Conservation (phyloP, 2,113 vertebrate species). For the Scophthalmus maximus region DNA sequence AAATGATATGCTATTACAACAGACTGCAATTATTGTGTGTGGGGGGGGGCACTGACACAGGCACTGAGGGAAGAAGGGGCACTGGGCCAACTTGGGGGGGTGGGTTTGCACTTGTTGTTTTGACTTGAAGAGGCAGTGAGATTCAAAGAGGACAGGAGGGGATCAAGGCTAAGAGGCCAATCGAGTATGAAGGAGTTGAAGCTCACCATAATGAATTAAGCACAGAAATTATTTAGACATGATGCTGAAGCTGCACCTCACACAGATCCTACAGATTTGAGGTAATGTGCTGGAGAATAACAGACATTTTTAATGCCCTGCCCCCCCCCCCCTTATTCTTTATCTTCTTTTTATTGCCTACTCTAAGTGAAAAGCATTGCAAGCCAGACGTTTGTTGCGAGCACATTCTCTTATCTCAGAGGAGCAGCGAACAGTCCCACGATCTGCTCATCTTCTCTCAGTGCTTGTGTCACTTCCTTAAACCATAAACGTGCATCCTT, state of each 20-base stretch:
- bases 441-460: constrained; percentile 56
- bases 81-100: too few relatives aligned
- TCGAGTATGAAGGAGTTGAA: constrained; percentile 33
- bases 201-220: constrained; percentile 28
- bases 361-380: constrained; percentile 25
- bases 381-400: too few relatives aligned
- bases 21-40: constrained; percentile 40
- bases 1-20: constrained; percentile 49
- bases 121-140: background rate
- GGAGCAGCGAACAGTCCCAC: constrained; percentile 38
- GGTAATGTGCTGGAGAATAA: constrained; percentile 39
- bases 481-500: constrained; percentile 29
- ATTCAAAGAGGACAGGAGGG: constrained; percentile 15
- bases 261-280: constrained; percentile 29
- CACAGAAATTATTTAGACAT: constrained; percentile 14
- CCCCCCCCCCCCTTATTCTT: background rate
- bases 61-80: too few relatives aligned
- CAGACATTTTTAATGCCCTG: constrained; percentile 38
- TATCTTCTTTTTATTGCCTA: constrained; percentile 30
- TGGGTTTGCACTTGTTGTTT: background rate
- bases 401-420: constrained; percentile 51
- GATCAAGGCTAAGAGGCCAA: constrained; percentile 45
- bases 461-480: constrained; percentile 44
- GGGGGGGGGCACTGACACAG: background rate
- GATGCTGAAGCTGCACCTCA: constrained; percentile 23